Evolutionary conservation across 2,797 vertebrate genomes (phyloP).

Genomic region (Cebuella pygmaea): DNA sequence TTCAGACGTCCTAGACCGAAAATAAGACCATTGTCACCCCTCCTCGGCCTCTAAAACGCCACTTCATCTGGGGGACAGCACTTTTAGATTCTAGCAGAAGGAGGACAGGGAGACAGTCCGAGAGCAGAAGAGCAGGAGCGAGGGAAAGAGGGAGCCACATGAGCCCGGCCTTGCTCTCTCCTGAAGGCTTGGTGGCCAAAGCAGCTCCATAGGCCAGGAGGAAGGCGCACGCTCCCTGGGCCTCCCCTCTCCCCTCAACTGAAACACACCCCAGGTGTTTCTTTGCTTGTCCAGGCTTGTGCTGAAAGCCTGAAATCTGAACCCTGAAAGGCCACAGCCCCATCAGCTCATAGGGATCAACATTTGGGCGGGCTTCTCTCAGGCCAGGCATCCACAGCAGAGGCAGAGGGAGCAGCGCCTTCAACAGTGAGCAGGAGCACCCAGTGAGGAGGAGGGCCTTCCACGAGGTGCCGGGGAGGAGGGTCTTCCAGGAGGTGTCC

Average conservation of each 20-base stretch:
- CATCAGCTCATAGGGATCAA: not conserved
- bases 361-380: not conserved
- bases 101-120: accelerated
- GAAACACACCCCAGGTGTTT: not conserved
- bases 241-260: accelerated
- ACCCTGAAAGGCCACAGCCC: not conserved
- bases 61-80: too few species aligned
- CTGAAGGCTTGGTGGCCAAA: not conserved
- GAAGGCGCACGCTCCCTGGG: not conserved
- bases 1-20: not conserved
- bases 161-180: not conserved
- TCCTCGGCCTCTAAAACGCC: not conserved
- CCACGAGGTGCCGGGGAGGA: too few species aligned
- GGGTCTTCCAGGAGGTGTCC: not conserved
- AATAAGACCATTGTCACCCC: not conserved
- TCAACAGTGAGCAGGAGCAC: not conserved
- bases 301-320: slow-evolving; percentile 64
- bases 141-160: not conserved
- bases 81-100: not conserved
- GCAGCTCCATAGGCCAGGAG: not conserved
- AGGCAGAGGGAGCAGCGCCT: not conserved
- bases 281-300: slow-evolving; percentile 15
- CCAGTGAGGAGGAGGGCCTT: too few species aligned
- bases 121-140: accelerated
- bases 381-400: not conserved